Evolutionary conservation across 2,113 vertebrate species (phyloP).

Genomic region (Bambusicola thoracicus): DNA sequence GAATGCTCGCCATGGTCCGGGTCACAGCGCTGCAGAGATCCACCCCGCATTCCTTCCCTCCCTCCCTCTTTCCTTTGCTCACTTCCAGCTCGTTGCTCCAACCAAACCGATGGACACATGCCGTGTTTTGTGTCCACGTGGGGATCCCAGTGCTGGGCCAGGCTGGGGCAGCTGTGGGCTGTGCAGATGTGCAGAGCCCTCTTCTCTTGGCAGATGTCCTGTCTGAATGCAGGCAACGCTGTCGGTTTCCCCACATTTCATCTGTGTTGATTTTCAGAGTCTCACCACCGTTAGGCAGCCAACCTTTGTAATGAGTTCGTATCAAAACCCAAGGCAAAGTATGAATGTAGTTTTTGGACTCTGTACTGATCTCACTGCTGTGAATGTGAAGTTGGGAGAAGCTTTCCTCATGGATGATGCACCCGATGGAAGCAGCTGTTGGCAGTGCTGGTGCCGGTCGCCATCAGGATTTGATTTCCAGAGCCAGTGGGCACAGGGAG

Average conservation of each 20-base stretch:
- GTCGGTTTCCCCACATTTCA: not conserved
- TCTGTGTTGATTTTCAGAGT: not conserved
- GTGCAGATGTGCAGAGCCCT: accelerated
- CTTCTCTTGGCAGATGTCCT: too few species aligned
- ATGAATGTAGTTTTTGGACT: not conserved
- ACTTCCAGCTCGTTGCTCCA: not conserved
- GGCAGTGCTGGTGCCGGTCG: not conserved
- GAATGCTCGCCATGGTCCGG: not conserved
- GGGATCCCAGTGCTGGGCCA: not conserved
- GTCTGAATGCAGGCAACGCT: accelerated
- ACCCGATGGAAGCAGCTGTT: not conserved
- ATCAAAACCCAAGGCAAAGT: not conserved
- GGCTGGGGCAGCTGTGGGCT: not conserved
- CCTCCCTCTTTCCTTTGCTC: not conserved
- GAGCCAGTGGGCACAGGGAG: not conserved
- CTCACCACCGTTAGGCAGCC: not conserved
- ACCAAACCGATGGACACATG: not conserved
- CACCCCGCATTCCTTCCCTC: not conserved
- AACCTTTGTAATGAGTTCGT: not conserved
- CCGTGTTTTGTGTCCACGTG: too few species aligned
- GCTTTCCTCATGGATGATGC: not conserved
- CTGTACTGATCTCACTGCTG: not conserved
- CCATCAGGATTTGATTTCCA: not conserved
- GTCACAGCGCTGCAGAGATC: not conserved
- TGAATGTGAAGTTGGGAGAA: not conserved